Base-by-base conservation (phyloP, 2,113 vertebrate genomes). In the Campylorhamphus procurvoides region DNA sequence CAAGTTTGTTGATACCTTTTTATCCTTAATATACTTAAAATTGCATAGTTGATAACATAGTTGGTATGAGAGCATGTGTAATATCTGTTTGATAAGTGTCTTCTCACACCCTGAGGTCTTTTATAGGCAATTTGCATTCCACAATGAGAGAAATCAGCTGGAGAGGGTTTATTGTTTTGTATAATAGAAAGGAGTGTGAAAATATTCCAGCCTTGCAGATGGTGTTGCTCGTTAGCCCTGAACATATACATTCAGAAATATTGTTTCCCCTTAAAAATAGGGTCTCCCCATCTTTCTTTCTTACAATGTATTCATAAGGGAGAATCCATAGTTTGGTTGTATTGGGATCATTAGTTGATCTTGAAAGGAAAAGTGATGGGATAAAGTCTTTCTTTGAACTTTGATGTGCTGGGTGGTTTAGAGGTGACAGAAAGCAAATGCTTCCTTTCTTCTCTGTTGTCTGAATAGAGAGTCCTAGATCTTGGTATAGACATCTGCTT, bases 81-180 rank as follows among this genome's bases (percentile, higher is more conserved):
- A 95, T 98, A 92, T 96, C 96, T 98, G 96, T 93, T 97, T 97
- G 95, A 97, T 97, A 97, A 98, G 97, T 97, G 97, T 97, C 97
- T 98, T 98, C 98, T 98, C 95, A 93, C 97, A 98, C 97, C 97
- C 97, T 68, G 87, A 98, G 97, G 97, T 97, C 97, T 97, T 98
- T 97, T 97, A 87, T 96, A 96, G 92, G 89, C 95, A 97, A 97
- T 98, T 98, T 98, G 96, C 96, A 97, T 98, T 97, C 95, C 90
- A 97, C 97, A 98, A 97, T 94, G 96, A 97, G 93, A 96, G 93
- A 97, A 98, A 98, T 98, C 97, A 97, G 97, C 97, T 98, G 98
- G 98, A 97, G 95, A 96, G 93, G 88, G 85, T 96, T 97, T 97
- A 97, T 98, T 98, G 97, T 98, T 98, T 97, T 97, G 84, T 95